Evolutionary conservation across 2,888 invertebrate genomes (phyloP).

Genomic region (Sphaerophoria taeniata): DNA sequence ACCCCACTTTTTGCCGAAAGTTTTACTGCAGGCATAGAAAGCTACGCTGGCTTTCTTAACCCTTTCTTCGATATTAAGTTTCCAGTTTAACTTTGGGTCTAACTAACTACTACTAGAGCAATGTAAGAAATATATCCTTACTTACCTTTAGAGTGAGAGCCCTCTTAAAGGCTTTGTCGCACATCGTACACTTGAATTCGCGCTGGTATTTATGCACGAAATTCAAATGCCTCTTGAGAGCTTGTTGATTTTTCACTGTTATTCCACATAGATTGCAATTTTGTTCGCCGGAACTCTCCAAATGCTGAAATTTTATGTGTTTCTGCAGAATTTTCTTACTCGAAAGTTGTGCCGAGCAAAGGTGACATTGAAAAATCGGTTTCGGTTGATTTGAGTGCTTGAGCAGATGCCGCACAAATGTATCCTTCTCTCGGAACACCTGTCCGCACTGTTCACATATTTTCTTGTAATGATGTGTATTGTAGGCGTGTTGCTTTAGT

Average conservation of each 20-base stretch:
- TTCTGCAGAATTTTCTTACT: constrained; percentile 78
- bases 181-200: constrained; percentile 79
- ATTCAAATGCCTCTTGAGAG: constrained; percentile 78
- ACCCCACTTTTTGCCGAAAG: too few species aligned
- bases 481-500: constrained; percentile 78
- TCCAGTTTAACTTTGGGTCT: too few species aligned
- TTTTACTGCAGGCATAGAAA: too few species aligned
- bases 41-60: too few species aligned
- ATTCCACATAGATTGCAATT: constrained; percentile 78
- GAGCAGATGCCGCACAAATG: constrained; percentile 78
- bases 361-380: constrained; percentile 77
- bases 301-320: constrained; percentile 80
- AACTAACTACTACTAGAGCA: not conserved
- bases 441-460: constrained; percentile 81
- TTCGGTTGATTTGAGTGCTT: constrained; percentile 78
- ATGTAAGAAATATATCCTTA: not conserved
- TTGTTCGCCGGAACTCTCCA: constrained; percentile 76
- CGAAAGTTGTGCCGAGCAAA: constrained; percentile 78
- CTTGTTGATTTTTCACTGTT: constrained; percentile 77
- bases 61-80: too few species aligned
- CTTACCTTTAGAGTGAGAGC: constrained; percentile 77
- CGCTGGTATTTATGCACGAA: constrained; percentile 79
- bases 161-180: constrained; percentile 80
- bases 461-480: constrained; percentile 79
- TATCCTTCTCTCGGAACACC: constrained; percentile 77